Evolutionary conservation across 2,113 vertebrate genomes (phyloP).

Genomic region (Micromys minutus): DNA sequence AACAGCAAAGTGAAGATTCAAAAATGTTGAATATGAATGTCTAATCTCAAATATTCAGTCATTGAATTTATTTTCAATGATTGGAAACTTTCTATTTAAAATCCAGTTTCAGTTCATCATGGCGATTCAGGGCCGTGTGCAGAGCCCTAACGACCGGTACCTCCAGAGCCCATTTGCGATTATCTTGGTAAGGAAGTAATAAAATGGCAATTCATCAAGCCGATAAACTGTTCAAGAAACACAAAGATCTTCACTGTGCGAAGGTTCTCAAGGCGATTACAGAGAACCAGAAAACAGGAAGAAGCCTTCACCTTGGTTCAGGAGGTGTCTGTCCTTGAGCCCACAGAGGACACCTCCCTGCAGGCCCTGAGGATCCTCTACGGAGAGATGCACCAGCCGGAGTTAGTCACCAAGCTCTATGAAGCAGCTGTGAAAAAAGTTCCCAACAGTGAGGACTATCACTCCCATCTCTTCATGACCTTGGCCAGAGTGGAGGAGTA

Average conservation of each 20-base stretch:
- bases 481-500: no score
- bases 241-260: no score
- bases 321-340: slow-evolving; percentile 95
- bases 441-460: no score
- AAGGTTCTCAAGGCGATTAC: slow-evolving; percentile 99
- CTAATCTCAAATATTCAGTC: background rate
- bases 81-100: slow-evolving; percentile 1
- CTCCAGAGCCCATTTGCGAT: no score
- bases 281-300: slow-evolving; percentile 97
- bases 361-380: slow-evolving; percentile 98
- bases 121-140: no score
- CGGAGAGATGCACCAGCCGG: slow-evolving; percentile 98
- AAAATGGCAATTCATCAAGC: no score
- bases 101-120: background rate
- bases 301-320: slow-evolving; percentile 96
- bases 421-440: no score
- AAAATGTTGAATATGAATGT: background rate
- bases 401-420: no score
- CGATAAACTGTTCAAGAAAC: no score
- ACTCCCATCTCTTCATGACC: no score
- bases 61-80: background rate
- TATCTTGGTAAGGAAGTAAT: no score
- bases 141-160: no score
- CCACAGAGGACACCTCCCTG: slow-evolving; percentile 97
- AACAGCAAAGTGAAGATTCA: background rate